Percentiles rank a stretch among this genome's conserved stretches.
phyloP scores from a whole-genome alignment of 1,140 invertebrate species.

The Rhizoglyphus robini region DNA sequence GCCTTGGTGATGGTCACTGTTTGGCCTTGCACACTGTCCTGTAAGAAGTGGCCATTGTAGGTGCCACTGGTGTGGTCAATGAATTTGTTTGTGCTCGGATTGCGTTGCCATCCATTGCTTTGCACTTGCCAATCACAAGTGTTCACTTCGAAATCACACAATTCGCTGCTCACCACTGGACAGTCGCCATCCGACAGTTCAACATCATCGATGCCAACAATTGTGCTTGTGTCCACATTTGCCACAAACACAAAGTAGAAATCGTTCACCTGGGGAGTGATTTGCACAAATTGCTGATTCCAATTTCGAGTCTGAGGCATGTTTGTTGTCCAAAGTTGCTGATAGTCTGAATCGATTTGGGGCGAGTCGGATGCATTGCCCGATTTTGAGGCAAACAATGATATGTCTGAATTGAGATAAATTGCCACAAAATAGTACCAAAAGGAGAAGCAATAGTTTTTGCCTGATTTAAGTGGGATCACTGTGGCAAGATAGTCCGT shows the following conservation, averaged over 20 bases:
- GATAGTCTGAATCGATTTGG: neutral
- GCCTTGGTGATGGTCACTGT: neutral
- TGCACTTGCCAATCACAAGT: neutral
- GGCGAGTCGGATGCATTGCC: neutral
- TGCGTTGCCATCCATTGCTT: neutral
- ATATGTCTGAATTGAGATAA: neutral
- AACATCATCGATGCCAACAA: neutral
- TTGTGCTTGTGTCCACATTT: neutral
- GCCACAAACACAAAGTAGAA: neutral
- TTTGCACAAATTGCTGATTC: neutral
- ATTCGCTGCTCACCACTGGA: neutral
- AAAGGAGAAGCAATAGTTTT: neutral
- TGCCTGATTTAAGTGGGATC: neutral
- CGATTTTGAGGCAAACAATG: neutral
- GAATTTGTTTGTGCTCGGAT: neutral
- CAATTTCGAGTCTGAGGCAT: neutral
- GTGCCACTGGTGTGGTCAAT: neutral
- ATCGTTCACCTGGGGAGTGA: neutral
- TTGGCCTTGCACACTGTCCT: neutral
- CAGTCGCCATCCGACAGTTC: neutral
- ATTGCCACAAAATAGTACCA: neutral
- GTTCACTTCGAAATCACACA: slow-evolving; percentile 7
- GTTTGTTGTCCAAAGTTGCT: neutral
- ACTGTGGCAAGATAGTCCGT: neutral
- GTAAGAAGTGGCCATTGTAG: neutral